A percentile compares a stretch with the other conserved stretches of the same genome.
Conservation (phyloP, 2,797 vertebrate genomes). For the Channa striata region DNA sequence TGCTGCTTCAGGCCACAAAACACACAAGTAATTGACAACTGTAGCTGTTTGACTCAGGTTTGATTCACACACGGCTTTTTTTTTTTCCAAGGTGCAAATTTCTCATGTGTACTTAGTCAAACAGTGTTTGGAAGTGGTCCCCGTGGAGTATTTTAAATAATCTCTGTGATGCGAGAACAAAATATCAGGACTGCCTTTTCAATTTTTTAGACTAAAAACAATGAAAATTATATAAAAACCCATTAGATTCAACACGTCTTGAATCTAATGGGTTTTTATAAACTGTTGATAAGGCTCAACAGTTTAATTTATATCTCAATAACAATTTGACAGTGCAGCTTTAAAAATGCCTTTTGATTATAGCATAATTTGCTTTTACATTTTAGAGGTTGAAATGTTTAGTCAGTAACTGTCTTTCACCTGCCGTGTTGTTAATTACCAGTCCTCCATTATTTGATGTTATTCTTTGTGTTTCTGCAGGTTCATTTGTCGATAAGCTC, state of each 20-base stretch:
- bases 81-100: not conserved
- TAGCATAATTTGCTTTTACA: too few species aligned
- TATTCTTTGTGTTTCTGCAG: too few species aligned
- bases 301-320: too few species aligned
- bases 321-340: too few species aligned
- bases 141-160: not conserved
- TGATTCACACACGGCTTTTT: slow-evolving; percentile 27
- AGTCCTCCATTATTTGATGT: too few species aligned
- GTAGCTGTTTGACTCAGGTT: slow-evolving; percentile 58
- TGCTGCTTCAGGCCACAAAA: not conserved
- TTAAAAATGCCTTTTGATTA: too few species aligned
- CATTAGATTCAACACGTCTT: too few species aligned
- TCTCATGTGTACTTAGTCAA: slow-evolving; percentile 29
- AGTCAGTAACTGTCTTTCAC: too few species aligned
- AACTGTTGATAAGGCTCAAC: not conserved
- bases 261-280: not conserved
- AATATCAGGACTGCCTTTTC: slow-evolving; percentile 28
- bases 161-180: not conserved
- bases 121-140: not conserved
- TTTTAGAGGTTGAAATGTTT: too few species aligned
- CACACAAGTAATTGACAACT: slow-evolving; percentile 10
- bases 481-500: too few species aligned
- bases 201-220: not conserved
- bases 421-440: too few species aligned
- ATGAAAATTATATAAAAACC: too few species aligned